phyloP scores from a whole-genome alignment of 2,113 vertebrate genomes.

The Glareola pratincola region DNA sequence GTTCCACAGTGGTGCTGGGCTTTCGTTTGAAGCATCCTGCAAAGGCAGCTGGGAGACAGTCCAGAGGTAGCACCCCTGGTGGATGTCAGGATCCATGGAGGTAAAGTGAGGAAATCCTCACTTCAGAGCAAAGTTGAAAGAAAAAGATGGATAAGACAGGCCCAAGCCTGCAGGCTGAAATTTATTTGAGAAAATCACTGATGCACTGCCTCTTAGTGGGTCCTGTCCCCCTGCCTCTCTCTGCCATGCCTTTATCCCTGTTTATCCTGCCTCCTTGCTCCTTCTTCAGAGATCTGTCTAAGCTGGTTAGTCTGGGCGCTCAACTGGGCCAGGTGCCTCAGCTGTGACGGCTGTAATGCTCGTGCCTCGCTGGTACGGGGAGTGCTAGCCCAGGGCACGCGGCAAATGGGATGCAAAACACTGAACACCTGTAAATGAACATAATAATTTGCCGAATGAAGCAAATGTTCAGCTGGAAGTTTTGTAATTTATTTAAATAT shows the following conservation, averaged over 20 bases:
- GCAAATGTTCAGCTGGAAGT: not conserved
- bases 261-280: not conserved
- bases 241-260: not conserved
- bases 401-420: not conserved
- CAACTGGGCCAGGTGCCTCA: not conserved
- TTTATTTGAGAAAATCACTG: not conserved
- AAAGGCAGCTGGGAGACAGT: not conserved
- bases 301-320: not conserved
- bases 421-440: not conserved
- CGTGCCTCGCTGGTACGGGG: not conserved
- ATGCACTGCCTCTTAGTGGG: not conserved
- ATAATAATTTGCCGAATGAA: not conserved
- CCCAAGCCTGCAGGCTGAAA: not conserved
- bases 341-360: accelerated
- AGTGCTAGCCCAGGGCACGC: not conserved
- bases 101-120: not conserved
- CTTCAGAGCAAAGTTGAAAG: not conserved
- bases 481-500: not conserved
- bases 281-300: not conserved
- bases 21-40: not conserved
- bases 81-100: not conserved
- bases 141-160: not conserved
- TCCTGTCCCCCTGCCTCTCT: not conserved
- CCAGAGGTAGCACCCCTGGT: not conserved
- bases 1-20: not conserved